Base-by-base conservation (phyloP, 2,797 vertebrate genomes). In the Tapirus indicus region DNA sequence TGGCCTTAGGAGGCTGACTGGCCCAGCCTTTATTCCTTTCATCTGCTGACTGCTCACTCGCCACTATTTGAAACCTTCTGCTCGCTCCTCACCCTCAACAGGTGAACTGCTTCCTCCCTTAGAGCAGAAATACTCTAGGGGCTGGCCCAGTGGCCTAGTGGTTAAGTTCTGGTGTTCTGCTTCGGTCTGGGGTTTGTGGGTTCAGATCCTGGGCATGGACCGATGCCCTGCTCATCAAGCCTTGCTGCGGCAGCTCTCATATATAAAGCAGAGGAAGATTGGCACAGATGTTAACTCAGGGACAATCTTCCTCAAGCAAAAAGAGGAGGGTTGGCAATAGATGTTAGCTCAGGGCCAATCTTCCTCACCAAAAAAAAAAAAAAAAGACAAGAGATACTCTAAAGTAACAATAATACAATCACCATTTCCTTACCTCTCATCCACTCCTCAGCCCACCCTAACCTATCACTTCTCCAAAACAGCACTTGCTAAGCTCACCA, bases 31-130 rank as follows among this genome's bases (percentile, higher is more conserved):
- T 5, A 6, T 0, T 44, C 60, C 29, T 32, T 58, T 64, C 41
- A 1, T 9, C 23, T 12, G 0, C 2, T 2, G 11, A 6, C 58
- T 3, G 35, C 25, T 38, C 56, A n/a, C 23, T 13, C 8, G 4
- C 83, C 21, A 1, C 7, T 21, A 2, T 77, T 5, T 32, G 79
- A 72, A 71, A 72, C 29, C 6, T 77, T 69, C 64, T 29, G 68
- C 75, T 1, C 41, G n/a, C 23, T 27, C 4, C 49, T 56, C 3
- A 2, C 29, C 21, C 32, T 29, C 21, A 23, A 6, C 18, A 23
- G 60, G 7, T 20, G 29, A 56, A 27, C 16, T 29, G 62, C 79
- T n/a, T 62, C 52, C n/a, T 68, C 16, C 69, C 47, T 69, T 49
- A 23, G 41, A 17, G 58, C 66, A 74, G 79, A 41, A 85, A 3